Evolutionary conservation across 1,140 invertebrate species (phyloP).

Genomic region (Drosophila rhopaloa): DNA sequence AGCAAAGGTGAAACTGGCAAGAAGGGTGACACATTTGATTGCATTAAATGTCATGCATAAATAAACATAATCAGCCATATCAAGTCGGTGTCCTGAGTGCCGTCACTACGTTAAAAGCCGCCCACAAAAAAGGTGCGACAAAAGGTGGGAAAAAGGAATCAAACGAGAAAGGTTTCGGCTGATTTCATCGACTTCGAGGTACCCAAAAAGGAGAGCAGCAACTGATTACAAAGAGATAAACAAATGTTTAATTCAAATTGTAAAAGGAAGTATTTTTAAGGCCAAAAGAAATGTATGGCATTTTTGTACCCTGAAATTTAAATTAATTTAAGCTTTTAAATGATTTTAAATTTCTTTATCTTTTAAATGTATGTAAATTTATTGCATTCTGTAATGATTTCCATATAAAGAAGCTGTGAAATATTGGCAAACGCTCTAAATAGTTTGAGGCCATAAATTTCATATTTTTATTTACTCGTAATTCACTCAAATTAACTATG

Average conservation of each 20-base stretch:
- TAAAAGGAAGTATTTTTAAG: too few relatives aligned
- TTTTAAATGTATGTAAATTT: too few relatives aligned
- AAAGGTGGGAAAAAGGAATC: neutral
- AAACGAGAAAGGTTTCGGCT: neutral
- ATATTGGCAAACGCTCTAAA: too few relatives aligned
- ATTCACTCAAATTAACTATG: too few relatives aligned
- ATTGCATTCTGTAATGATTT: too few relatives aligned
- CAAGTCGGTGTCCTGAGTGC: slow-evolving; percentile 37
- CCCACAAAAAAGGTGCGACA: slow-evolving; percentile 25
- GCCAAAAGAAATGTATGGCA: neutral
- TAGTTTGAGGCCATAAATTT: too few relatives aligned
- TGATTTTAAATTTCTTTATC: too few relatives aligned
- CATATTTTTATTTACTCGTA: too few relatives aligned
- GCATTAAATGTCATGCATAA: slow-evolving; percentile 78
- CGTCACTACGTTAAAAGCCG: slow-evolving; percentile 32
- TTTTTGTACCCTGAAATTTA: neutral
- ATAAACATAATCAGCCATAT: slow-evolving; percentile 75
- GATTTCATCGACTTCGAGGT: slow-evolving; percentile 8
- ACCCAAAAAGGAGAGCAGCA: neutral
- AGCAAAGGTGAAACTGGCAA: slow-evolving; percentile 15
- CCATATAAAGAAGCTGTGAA: too few relatives aligned
- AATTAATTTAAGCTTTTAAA: neutral
- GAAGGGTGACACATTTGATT: slow-evolving; percentile 57
- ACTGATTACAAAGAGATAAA: neutral
- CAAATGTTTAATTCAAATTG: neutral